Conservation (phyloP, 2,113 vertebrate genomes). For the Dromas ardeola region DNA sequence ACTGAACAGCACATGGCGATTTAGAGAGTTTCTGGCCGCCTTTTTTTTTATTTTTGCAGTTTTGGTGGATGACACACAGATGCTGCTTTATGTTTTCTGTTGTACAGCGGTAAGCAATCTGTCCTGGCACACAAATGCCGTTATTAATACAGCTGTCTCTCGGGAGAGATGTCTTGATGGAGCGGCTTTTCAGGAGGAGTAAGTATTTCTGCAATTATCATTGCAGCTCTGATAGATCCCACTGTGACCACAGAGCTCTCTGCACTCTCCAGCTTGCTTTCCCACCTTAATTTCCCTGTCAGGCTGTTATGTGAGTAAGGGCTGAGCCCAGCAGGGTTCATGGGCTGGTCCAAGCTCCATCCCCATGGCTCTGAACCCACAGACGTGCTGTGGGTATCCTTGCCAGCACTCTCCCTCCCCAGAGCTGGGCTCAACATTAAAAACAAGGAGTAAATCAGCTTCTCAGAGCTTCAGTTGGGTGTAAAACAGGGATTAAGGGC, state of each 20-base stretch:
- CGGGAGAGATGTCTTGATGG: background rate
- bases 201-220: background rate
- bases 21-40: background rate
- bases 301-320: background rate
- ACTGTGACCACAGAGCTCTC: background rate
- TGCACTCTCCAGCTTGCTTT: background rate
- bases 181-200: background rate
- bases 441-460: background rate
- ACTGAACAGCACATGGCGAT: accelerated
- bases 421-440: background rate
- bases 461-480: background rate
- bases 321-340: background rate
- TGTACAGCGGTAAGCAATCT: background rate
- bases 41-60: background rate
- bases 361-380: background rate
- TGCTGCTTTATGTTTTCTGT: background rate
- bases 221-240: background rate
- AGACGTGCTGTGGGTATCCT: background rate
- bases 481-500: background rate
- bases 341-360: accelerated
- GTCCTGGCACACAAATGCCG: background rate
- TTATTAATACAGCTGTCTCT: background rate
- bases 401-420: background rate
- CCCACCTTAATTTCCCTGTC: background rate
- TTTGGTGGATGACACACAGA: background rate